Conservation (phyloP, 2,113 vertebrate species). For the Canis aureus region DNA sequence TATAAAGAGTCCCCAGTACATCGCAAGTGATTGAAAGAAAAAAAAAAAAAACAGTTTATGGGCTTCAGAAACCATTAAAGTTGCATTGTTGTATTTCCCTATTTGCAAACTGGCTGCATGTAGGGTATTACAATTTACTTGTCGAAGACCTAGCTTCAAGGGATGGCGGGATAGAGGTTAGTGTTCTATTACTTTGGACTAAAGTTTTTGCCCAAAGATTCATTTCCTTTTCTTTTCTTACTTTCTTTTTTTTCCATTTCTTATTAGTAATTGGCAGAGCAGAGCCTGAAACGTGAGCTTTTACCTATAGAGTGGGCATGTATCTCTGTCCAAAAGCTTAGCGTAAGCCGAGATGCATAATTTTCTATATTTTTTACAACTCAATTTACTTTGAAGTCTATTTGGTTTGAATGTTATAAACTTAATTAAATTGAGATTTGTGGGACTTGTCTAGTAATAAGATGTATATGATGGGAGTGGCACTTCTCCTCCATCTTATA, state of each 20-base stretch:
- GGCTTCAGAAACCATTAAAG: neutral
- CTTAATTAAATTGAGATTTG: constrained; percentile 54
- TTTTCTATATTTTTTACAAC: constrained; percentile 45
- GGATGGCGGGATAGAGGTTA: neutral
- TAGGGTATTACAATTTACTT: neutral
- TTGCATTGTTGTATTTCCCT: neutral
- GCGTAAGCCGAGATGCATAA: neutral
- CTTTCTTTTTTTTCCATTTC: neutral
- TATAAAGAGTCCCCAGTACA: neutral
- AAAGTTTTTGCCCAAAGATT: neutral
- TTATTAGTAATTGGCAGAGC: neutral
- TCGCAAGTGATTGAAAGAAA: neutral
- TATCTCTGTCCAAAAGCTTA: neutral
- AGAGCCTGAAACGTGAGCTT: neutral
- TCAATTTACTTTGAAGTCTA: constrained; percentile 46
- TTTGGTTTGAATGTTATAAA: constrained; percentile 6
- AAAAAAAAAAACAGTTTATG: neutral
- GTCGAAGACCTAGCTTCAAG: neutral
- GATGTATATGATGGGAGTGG: neutral
- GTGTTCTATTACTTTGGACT: neutral
- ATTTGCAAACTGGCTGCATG: neutral
- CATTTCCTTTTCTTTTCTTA: neutral
- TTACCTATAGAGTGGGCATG: neutral
- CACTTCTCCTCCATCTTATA: constrained; percentile 11
- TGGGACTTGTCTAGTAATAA: neutral